Base-by-base conservation (phyloP, 2,888 invertebrate genomes). In the Notodonta ziczac region DNA sequence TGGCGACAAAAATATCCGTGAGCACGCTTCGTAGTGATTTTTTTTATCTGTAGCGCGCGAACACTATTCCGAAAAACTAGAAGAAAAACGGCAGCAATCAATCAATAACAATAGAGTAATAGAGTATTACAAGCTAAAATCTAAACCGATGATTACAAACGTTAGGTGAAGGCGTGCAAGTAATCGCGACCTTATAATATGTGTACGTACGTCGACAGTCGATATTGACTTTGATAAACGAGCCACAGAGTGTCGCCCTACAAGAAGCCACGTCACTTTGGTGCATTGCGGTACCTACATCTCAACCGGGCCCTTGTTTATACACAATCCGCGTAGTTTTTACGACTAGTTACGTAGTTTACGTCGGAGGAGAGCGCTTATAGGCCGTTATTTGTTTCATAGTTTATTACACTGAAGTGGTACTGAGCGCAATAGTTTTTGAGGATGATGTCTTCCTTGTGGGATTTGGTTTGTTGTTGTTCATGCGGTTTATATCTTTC, bases 141-240 rank as follows among this genome's bases (percentile, higher is more conserved):
- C 54, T 54, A 39, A 39, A 5, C 54, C 54, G 39, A 54, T 54
- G 39, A 54, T 54, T 39, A 52, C 39, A 39, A 54, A 44, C 56
- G 44, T 44, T 56, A 44, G 44, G 24, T 78, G 78, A 83, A 80
- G 81, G 84, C 82, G 83, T 84, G 82, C 80, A 86, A 82, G 83
- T 83, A 87, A 85, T 83, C 83, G 78, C 80, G 76, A 70, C 76
- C 78, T 78, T 50, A 78, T 84, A 83, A 82, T 86, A 86, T 85
- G 82, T 83, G 80, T 85, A 85, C 86, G 77, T 82, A 83, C 84
- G 87, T 81, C 86, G 89, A 86, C 89, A 90, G 90, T 83, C 90
- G 90, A 92, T 92, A 92, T 91, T 90, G 92, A 91, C 93, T 92
- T 91, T 93, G 92, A 91, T 91, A 92, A 93, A 92, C 87, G 93